Percentiles rank a stretch among this genome's conserved stretches.
Evolutionary conservation across 92 coral and sea anemone genomes (phyloP).

Genomic region (Meandrina meandrites): DNA sequence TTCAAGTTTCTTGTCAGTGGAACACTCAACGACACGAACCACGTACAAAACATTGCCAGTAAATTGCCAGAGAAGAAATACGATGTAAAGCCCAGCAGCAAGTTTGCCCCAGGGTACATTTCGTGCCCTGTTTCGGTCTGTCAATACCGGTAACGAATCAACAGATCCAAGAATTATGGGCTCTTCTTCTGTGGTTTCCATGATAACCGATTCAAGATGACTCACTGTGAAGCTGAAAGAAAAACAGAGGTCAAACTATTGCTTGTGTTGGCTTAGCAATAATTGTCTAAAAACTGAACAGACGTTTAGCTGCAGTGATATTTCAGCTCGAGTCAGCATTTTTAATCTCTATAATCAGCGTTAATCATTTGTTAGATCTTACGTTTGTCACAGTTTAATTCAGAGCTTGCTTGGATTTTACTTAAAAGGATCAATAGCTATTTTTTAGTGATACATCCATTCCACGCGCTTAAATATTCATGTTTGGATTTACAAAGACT

Average conservation of each 20-base stretch:
- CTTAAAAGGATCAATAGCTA: too few relatives aligned
- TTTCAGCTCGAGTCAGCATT: background rate
- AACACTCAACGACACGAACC: background rate
- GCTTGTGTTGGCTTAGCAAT: background rate
- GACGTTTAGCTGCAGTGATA: background rate
- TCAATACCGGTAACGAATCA: background rate
- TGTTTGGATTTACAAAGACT: too few relatives aligned
- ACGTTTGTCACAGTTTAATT: too few relatives aligned
- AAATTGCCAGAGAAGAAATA: background rate
- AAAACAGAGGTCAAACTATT: background rate
- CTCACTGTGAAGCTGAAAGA: background rate
- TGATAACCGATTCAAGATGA: background rate
- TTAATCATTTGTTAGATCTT: too few relatives aligned
- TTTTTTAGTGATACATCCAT: too few relatives aligned
- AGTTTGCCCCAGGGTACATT: background rate
- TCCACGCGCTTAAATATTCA: too few relatives aligned
- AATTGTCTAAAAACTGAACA: too few relatives aligned
- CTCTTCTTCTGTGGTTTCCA: constrained; percentile 1
- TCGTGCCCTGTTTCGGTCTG: background rate
- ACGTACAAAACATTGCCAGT: background rate
- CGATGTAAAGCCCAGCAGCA: background rate
- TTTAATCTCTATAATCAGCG: too few relatives aligned
- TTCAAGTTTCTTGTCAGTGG: background rate
- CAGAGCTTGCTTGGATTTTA: too few relatives aligned
- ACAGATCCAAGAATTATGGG: background rate